Percentiles rank a stretch among this genome's conserved stretches.
phyloP scores from a whole-genome alignment of 2,113 vertebrate genomes.

The Athene noctua region DNA sequence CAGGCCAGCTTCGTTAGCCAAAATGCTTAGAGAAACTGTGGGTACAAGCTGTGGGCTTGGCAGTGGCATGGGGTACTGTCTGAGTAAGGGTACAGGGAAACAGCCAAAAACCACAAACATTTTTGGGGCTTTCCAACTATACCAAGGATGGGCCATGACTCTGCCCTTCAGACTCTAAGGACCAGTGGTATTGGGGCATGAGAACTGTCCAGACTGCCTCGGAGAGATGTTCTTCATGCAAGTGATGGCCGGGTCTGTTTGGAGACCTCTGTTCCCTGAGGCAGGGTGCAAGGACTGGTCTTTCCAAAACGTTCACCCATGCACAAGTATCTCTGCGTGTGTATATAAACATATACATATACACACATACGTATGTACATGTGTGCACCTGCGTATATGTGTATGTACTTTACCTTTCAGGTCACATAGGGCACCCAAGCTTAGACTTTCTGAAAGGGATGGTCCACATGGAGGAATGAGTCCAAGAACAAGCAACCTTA shows the following conservation, averaged over 20 bases:
- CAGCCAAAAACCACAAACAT: background rate
- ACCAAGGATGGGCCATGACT: background rate
- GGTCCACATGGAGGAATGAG: background rate
- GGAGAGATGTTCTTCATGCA: background rate
- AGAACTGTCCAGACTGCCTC: background rate
- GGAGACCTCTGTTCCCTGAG: background rate
- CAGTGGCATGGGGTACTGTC: background rate
- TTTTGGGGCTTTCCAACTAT: background rate
- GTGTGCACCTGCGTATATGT: background rate
- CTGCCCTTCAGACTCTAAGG: background rate
- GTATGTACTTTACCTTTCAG: background rate
- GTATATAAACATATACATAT: background rate
- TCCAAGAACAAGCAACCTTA: background rate
- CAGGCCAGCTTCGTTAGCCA: background rate
- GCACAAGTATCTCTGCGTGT: background rate
- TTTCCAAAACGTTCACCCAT: background rate
- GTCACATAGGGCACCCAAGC: background rate
- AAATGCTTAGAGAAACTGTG: background rate
- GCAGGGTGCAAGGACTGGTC: background rate
- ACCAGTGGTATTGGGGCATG: background rate
- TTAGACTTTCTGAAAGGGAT: background rate
- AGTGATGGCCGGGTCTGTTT: background rate
- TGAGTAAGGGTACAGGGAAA: background rate
- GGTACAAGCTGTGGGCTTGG: background rate
- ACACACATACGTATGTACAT: accelerated